Percentiles rank a stretch among this genome's conserved stretches.
Conservation (phyloP, 2,113 vertebrate species). For the Chiloscyllium plagiosum region DNA sequence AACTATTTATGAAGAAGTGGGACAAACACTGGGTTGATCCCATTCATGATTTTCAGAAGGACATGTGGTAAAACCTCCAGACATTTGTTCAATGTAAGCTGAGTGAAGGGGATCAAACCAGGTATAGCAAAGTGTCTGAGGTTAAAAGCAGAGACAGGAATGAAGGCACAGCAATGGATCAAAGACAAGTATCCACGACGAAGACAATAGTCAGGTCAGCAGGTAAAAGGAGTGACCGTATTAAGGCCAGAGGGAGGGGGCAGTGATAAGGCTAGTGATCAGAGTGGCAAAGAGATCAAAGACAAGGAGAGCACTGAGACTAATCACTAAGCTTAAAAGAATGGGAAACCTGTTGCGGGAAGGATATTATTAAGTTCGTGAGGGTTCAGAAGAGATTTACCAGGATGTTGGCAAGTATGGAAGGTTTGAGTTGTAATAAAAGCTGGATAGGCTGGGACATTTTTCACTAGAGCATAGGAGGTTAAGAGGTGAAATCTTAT, state of each 20-base stretch:
- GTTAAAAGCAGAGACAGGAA: not conserved
- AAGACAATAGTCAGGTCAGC: not conserved
- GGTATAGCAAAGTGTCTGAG: not conserved
- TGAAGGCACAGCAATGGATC: not conserved
- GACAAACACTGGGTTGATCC: not conserved
- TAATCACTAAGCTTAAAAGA: not conserved
- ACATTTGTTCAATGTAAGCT: not conserved
- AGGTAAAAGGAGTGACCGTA: not conserved
- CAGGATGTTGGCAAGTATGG: too few species aligned
- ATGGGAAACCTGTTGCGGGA: too few species aligned
- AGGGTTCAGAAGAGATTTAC: too few species aligned
- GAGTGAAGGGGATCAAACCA: not conserved
- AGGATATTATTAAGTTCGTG: too few species aligned
- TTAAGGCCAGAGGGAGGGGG: not conserved
- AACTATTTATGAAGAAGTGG: not conserved
- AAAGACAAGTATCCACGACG: not conserved
- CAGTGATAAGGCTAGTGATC: not conserved
- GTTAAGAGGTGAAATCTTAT: too few species aligned
- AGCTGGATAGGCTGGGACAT: too few species aligned
- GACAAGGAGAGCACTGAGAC: not conserved
- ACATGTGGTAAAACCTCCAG: not conserved
- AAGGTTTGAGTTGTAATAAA: too few species aligned
- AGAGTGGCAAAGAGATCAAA: not conserved
- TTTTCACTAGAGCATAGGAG: too few species aligned
- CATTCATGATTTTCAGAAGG: not conserved